phyloP scores from a whole-genome alignment of 2,888 invertebrate genomes.

The Chloroclystis v-ata region DNA sequence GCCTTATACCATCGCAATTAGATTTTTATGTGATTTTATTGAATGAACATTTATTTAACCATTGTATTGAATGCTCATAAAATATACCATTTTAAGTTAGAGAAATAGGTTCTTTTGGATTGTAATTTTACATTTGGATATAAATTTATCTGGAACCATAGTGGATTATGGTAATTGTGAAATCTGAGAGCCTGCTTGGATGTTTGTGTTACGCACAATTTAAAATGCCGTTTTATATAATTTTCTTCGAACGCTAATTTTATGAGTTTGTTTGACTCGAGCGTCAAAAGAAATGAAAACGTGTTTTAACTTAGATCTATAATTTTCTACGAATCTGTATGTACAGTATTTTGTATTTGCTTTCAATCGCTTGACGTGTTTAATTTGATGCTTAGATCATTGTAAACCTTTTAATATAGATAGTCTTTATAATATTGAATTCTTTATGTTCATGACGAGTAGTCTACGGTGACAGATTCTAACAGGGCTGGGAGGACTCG shows the following conservation, averaged over 20 bases:
- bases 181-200: conserved; percentile 36
- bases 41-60: conserved; percentile 70
- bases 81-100: conserved; percentile 72
- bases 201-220: conserved; percentile 64
- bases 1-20: conserved; percentile 36
- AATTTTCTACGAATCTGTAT: conserved; percentile 30
- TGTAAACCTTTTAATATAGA: conserved; percentile 15
- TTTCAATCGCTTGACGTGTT: conserved; percentile 31
- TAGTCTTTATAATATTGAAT: conserved; percentile 15
- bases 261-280: not conserved
- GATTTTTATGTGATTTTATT: conserved; percentile 63
- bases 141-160: conserved; percentile 51
- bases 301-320: conserved; percentile 7
- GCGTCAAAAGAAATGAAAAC: not conserved
- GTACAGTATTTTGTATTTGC: conserved; percentile 35
- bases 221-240: conserved; percentile 35
- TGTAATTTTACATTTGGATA: conserved; percentile 40
- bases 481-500: not conserved
- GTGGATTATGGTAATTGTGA: conserved; percentile 36
- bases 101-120: conserved; percentile 62
- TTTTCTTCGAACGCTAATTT: conserved; percentile 8
- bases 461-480: conserved; percentile 30
- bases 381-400: conserved; percentile 21
- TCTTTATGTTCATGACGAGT: conserved; percentile 24
- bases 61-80: conserved; percentile 71